Conservation (phyloP, 2,113 vertebrate species). For the Plotosus lineatus region DNA sequence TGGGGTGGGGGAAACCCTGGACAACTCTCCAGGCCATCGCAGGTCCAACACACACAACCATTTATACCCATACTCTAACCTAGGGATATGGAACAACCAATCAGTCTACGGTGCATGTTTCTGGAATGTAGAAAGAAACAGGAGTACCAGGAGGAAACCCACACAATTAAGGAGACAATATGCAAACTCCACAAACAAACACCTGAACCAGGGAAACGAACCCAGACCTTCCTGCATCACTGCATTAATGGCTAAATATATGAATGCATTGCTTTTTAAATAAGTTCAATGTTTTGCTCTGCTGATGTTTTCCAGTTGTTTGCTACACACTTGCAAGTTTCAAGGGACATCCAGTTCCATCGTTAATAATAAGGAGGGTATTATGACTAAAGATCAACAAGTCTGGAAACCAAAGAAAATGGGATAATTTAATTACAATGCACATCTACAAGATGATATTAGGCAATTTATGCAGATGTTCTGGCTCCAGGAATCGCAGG, state of each 20-base stretch:
- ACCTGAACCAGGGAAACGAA: no score
- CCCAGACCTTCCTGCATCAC: no score
- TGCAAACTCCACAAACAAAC: no score
- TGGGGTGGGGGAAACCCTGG: no score
- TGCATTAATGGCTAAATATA: neutral
- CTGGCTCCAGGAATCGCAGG: slow-evolving; percentile 61
- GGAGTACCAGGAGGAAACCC: no score
- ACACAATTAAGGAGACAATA: no score
- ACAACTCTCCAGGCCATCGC: no score
- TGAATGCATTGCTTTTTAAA: neutral
- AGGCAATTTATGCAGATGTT: slow-evolving; percentile 66
- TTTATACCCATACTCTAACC: no score
- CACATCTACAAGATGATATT: slow-evolving; percentile 68
- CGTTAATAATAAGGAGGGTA: slow-evolving; percentile 63
- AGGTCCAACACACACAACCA: no score
- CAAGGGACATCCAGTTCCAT: slow-evolving; percentile 16
- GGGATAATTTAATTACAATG: slow-evolving; percentile 64
- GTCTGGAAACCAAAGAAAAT: slow-evolving; percentile 31
- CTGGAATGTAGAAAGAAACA: no score
- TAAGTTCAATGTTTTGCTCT: neutral
- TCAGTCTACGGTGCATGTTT: no score
- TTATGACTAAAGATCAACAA: slow-evolving; percentile 61
- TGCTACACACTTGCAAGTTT: neutral
- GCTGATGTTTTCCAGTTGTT: slow-evolving; percentile 20
- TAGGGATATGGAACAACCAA: no score